phyloP scores from a whole-genome alignment of 2,888 invertebrate species.

The Perizoma affinitatum region DNA sequence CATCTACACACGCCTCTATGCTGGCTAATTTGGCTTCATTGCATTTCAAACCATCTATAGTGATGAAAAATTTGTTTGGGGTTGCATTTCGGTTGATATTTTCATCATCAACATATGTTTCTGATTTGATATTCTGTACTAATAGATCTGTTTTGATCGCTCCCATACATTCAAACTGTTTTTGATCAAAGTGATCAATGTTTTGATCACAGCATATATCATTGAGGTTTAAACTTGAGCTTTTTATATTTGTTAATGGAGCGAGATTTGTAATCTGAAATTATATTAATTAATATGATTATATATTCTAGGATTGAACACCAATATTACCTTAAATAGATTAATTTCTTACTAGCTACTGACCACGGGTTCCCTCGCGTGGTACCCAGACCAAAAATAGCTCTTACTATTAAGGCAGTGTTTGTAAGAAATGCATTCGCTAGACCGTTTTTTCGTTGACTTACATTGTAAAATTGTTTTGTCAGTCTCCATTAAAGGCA shows the following conservation, averaged over 20 bases:
- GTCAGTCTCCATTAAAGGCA: no score
- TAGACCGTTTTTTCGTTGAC: no score
- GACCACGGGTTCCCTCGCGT: no score
- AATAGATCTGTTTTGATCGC: conserved; percentile 2
- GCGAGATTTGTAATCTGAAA: conserved; percentile 9
- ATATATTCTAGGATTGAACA: no score
- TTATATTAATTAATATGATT: background rate
- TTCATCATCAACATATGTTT: conserved; percentile 3
- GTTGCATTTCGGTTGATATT: background rate
- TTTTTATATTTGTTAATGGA: conserved; percentile 5
- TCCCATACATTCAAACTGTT: background rate
- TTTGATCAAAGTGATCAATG: background rate
- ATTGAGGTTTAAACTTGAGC: conserved; percentile 1
- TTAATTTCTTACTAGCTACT: no score
- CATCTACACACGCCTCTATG: conserved; percentile 1
- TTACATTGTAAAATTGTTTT: no score
- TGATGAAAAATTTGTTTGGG: background rate
- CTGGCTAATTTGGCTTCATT: background rate
- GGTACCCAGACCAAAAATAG: no score
- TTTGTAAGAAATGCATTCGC: no score
- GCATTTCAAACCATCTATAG: conserved; percentile 1
- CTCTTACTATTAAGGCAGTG: no score
- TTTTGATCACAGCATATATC: conserved; percentile 22
- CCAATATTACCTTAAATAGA: no score
- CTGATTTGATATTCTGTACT: conserved; percentile 9